Base-by-base conservation (phyloP, 2,797 vertebrate species). In the Esox lucius region DNA sequence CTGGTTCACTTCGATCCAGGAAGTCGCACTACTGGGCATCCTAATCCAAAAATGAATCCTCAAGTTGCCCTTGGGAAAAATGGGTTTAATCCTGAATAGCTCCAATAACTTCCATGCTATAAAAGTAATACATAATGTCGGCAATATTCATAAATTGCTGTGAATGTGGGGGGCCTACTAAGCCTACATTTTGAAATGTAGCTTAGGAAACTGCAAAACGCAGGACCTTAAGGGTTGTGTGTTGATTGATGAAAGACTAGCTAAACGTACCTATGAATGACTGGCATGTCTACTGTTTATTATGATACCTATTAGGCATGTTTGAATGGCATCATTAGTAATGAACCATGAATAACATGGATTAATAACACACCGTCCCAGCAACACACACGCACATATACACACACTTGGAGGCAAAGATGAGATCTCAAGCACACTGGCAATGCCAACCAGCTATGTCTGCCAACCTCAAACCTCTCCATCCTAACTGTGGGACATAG, bases 21-120 rank as follows among this genome's bases (percentile, higher is more conserved):
- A 85, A 88, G 84, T 90, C 87, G 87, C 84, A 90, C 87, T 89
- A 87, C 89, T 78, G 81, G 75, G 67, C 8, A 84, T 85, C 87
- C 87, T 93, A 93, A 92, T 93, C 91, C 91, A 84, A 92, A 92
- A 93, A 93, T 91, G 90, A 92, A 91, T 91, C 87, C 87, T 72
- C 85, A 91, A 93, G 91, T 90, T 93, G 91, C 87, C 91, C 86
- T 91, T 91, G 90, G 88, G 88, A 65, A 84, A 61, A 24, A 88
- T 88, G 85, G 83, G 80, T 82, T 88, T 92, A 90, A 92, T 91
- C 90, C 91, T 75, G 81, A 87, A 88, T 84, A 84, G 84, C 86
- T 86, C 84, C 83, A 84, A 79, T 87, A 87, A 86, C 80, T 84
- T 86, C 67, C 81, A 5, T 78, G 81, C 22, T 67, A 74, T 80